Evolutionary conservation across 64 coral and sea anemone species (phyloP), one percentile per base, ranked within the genome.

Genomic region (Pocillopora verrucosa): DNA sequence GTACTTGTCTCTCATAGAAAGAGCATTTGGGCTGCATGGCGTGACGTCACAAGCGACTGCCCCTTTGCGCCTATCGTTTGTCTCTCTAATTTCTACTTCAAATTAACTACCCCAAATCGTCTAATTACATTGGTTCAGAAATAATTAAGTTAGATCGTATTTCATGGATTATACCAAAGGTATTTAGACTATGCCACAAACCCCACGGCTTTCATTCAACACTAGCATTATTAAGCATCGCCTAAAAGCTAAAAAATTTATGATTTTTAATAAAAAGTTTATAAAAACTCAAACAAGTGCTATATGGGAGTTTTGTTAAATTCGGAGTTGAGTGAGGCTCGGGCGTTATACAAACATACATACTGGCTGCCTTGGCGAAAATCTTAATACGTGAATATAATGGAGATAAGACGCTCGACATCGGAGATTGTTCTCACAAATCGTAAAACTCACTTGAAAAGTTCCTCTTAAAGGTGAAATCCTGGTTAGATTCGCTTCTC

Each of bases 121-220:
- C 87, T 96, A 85, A 96, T 90, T 93, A 65, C 82, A 87, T 93
- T 90, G 88, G 87, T 96, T 91, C 93, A 93, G 76, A 93, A 90
- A 90, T 96, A 96, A 96, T 96, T 92, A 24, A 96, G 93, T 93
- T 96, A 93, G 94, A 85, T 85, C 65, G 64, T 68, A 85, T 85
- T 85, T 85, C 82, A 85, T 58, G 82, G 82, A 85, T 85, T 85
- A 72, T 16, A 65, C 19, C 30, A 63, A 10, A 56, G 82, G 82
- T 72, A 85, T 85, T 35, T 85, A 10, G 36, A 20, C 63, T 57
- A 85, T 85, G 82, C 61, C 3, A 51, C 22, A 67, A 83, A 14
- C 20, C 82, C 70, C 30, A 25, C n/a, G 37, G 19, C 41, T 68
- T 68, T 12, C 20, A 85, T 72, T 85, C 14, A 56, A 19, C 12